Base-by-base conservation (phyloP, 2,888 invertebrate genomes). In the Apocheima hispidaria region DNA sequence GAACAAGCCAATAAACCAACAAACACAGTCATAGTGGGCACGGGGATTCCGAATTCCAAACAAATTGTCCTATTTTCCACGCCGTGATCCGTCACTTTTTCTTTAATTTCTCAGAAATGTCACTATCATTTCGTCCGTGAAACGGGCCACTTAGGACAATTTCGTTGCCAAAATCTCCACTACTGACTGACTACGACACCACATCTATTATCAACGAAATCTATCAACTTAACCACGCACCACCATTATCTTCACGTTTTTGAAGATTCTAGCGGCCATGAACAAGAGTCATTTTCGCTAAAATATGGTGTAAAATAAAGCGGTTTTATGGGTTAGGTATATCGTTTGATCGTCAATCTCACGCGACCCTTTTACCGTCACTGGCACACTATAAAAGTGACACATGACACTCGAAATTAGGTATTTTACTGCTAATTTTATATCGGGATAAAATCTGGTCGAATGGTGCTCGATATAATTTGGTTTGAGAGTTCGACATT, bases 321-420 rank as follows among this genome's bases (percentile, higher is more conserved):
- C 50, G 21, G 43, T 57, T 28, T 58, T 51, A 35, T 50, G 51
- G 56, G 60, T 46, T 60, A 67, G 71, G 61, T 71, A 68, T 71
- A 65, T 68, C 65, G 60, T 64, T 51, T 49, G 75, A 71, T 76
- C 81, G 77, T 84, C 80, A 72, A 83, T 84, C 85, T 79, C 73
- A 70, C 60, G 56, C 49, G 75, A 79, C 78, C 84, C 81, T 81
- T 82, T 84, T 82, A 83, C 78, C 79, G 82, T 82, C 81, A 65
- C 60, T 57, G 61, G 72, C 77, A 75, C 74, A 74, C 75, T 75
- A 74, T 78, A 76, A 77, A 77, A 76, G 80, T 82, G 82, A 82
- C 82, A 81, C 79, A 83, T 78, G 68, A 71, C 40, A 36, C 44
- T 57, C 54, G 60, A 63, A 65, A 66, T 66, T 60, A 63, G 56